Percentiles rank a stretch among this genome's conserved stretches.
Evolutionary conservation across 2,113 vertebrate genomes (phyloP).

Genomic region (Gnathonemus echidnorhynchus): DNA sequence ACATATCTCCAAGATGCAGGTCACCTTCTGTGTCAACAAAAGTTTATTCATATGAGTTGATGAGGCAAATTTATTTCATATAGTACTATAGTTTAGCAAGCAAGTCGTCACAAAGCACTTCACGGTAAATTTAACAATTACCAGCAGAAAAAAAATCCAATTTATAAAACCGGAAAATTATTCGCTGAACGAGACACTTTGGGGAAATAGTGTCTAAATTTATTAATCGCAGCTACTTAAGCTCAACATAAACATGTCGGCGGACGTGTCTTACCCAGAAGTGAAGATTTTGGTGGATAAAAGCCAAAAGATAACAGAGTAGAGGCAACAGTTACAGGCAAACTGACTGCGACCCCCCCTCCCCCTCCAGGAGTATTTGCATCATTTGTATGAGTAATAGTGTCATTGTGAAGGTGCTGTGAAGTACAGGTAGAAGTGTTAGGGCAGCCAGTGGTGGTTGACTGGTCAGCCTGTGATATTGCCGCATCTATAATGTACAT

Average conservation of each 20-base stretch:
- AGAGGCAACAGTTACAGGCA: background rate
- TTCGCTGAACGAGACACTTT: background rate
- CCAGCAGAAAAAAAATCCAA: background rate
- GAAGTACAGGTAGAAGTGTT: background rate
- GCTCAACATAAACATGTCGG: background rate
- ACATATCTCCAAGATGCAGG: background rate
- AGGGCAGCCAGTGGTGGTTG: background rate
- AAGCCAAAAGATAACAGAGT: background rate
- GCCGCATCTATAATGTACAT: background rate
- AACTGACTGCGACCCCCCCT: background rate
- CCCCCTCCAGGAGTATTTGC: background rate
- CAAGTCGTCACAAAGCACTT: background rate
- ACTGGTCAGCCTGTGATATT: background rate
- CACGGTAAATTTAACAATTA: background rate
- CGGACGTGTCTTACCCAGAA: background rate
- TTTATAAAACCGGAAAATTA: background rate
- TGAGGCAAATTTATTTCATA: background rate
- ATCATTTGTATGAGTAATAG: background rate
- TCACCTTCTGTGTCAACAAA: background rate
- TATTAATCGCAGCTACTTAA: background rate
- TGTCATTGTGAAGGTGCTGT: background rate
- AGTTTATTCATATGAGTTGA: background rate
- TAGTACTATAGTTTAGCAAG: background rate
- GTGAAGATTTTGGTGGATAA: background rate
- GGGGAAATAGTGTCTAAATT: background rate